Evolutionary conservation across 1,140 invertebrate species (phyloP), one percentile per base, ranked within the genome.

Genomic region (Tetragonula clypearis): DNA sequence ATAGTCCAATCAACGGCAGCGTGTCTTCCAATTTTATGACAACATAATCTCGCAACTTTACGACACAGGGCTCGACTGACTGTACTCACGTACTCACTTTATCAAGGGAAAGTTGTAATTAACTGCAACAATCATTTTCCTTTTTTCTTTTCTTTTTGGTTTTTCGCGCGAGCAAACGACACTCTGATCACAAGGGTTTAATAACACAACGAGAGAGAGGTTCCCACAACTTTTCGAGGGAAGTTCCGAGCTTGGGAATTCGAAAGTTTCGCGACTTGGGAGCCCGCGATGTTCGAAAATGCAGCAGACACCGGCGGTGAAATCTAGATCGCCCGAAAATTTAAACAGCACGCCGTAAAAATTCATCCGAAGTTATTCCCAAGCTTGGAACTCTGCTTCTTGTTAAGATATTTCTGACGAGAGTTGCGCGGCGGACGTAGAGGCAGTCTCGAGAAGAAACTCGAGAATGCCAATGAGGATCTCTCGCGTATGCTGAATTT

Each of bases 401-500:
- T n/a, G 77, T 41, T 53, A 41, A 49, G 62, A 79, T 66, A 55
- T 79, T 66, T 41, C 21, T n/a, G 35, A 77, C n/a, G 21, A 21
- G 9, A n/a, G 21, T 62, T 30, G 30, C n/a, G 23, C 35, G 21
- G 49, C 17, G 19, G 30, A 23, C 14, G 17, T 11, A 3, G 19
- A 35, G 4, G 30, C 9, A 68, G 26, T 4, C 30, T 35, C 9
- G 17, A n/a, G 23, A 73, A 41, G 30, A 41, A 58, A 26, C 58
- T 6, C 6, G 9, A 49, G n/a, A 21, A 56, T 41, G 23, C n/a
- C 55, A 60, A 41, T n/a, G 75, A 41, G n/a, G 9, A 49, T 11
- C 1, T 78, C 49, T 60, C 35, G 30, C 11, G 19, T 56, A 5
- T 17, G 53, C 23, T 69, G 49, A 68, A 79, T 68, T 56, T 56